Evolutionary conservation across 2,888 invertebrate species (phyloP), one percentile per base, ranked within the genome.

Genomic region (Didymodactylos carnosus): DNA sequence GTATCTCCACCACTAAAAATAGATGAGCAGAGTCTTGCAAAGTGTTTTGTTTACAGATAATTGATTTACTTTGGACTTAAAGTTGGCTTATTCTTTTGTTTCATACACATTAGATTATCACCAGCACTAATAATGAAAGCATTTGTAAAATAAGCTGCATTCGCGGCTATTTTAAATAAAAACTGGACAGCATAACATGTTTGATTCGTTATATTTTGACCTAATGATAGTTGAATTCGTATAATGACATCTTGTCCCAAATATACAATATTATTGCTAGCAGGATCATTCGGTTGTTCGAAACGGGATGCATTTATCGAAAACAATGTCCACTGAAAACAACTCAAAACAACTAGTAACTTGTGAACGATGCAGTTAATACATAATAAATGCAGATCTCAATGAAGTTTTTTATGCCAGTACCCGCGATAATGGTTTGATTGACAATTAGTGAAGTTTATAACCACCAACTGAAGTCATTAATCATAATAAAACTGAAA

Each of bases 141-240:
- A 16, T 62, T 69, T 1, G 62, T 69, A n/a, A 71, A 71, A 69
- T 74, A 43, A 16, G 53, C 74, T n/a, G 71, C 71, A 35, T 53
- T 39, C 6, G 71, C 27, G 6, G 41, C 62, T 19, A 71, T 40
- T 16, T 29, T 3, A 53, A 35, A 51, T 35, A 10, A 11, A n/a
- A 62, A 62, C n/a, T 7, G 11, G 16, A 62, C 1, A 6, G 35
- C 7, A 62, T 62, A 62, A 62, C 62, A 62, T n/a, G 29, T 11
- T 62, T 62, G 62, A 62, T 10, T 35, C 0, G n/a, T 62, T n/a
- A 35, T 8, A 62, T 62, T 62, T 14, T 19, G 14, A 7, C 19
- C n/a, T 35, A 62, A 19, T 35, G 35, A 8, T 10, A 62, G n/a
- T 62, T 62, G 35, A 35, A 35, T 62, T 35, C 62, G 62, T n/a